Evolutionary conservation across 2,888 invertebrate genomes (phyloP).

Genomic region (Melangyna quadrimaculata): DNA sequence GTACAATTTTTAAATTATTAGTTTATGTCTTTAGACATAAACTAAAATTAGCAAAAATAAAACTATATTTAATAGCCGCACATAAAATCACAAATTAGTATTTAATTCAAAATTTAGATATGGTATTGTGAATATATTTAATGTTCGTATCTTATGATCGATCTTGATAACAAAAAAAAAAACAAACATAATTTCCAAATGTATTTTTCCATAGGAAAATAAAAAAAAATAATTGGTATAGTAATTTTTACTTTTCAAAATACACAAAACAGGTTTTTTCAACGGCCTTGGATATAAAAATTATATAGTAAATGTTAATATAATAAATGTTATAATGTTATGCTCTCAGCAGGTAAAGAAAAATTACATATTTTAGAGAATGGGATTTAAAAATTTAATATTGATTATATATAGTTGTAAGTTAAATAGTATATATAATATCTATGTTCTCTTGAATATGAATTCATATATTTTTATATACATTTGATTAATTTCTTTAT

Average conservation of each 20-base stretch:
- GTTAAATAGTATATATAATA: too few relatives aligned
- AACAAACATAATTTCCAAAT: not conserved
- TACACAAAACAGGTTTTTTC: constrained; percentile 53
- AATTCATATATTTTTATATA: too few relatives aligned
- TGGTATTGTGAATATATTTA: not conserved
- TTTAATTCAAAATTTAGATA: not conserved
- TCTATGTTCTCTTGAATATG: too few relatives aligned
- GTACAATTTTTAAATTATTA: constrained; percentile 56
- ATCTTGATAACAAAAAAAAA: constrained; percentile 4
- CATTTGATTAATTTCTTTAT: too few relatives aligned
- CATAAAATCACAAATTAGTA: constrained; percentile 62
- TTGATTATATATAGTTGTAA: too few relatives aligned
- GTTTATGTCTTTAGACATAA: constrained; percentile 59
- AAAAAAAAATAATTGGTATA: not conserved
- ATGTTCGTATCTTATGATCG: constrained; percentile 23
- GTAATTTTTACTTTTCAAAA: constrained; percentile 28
- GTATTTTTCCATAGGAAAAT: constrained; percentile 3
- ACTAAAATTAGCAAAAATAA: constrained; percentile 34
- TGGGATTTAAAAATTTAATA: too few relatives aligned
- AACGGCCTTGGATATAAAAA: constrained; percentile 52
- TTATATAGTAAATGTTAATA: constrained; percentile 3
- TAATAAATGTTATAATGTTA: not conserved
- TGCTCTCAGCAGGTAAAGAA: too few relatives aligned
- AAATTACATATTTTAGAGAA: too few relatives aligned
- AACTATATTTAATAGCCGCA: constrained; percentile 70